A percentile compares a stretch with the other conserved stretches of the same genome.
phyloP scores from a whole-genome alignment of 1,140 invertebrate genomes.

The Anthonomus grandis region DNA sequence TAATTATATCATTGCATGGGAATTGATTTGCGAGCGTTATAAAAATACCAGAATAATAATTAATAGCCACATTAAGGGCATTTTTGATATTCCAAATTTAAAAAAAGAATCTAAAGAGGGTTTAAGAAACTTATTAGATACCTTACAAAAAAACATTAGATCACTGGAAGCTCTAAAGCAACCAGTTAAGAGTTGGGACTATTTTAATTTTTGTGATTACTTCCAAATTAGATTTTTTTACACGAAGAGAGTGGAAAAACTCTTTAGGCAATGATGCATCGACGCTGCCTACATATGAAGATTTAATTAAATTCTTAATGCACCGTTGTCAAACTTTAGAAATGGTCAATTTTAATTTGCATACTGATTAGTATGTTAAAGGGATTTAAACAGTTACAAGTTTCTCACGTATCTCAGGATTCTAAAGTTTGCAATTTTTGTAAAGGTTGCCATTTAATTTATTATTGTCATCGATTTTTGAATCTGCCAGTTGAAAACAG shows the following conservation, averaged over 20 bases:
- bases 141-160: too few relatives aligned
- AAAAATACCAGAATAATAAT: too few relatives aligned
- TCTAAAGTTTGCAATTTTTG: slow-evolving; percentile 5
- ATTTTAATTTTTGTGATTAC: not conserved
- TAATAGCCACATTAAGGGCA: too few relatives aligned
- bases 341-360: not conserved
- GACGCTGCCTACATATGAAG: slow-evolving; percentile 7
- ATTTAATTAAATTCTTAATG: slow-evolving; percentile 9
- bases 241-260: slow-evolving; percentile 9
- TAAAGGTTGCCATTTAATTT: slow-evolving; percentile 10
- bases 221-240: slow-evolving; percentile 5
- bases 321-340: slow-evolving; percentile 6
- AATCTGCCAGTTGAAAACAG: not conserved
- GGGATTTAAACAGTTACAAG: not conserved
- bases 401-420: not conserved
- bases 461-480: slow-evolving; percentile 1
- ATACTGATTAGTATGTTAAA: not conserved
- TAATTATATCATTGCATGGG: too few relatives aligned
- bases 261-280: not conserved
- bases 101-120: too few relatives aligned
- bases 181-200: not conserved
- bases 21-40: too few relatives aligned
- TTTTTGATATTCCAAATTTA: too few relatives aligned
- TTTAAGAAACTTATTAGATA: too few relatives aligned
- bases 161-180: not conserved